A percentile compares a stretch with the other conserved stretches of the same genome.
Conservation (phyloP, 2,797 vertebrate species). For the Oryzias sinensis region DNA sequence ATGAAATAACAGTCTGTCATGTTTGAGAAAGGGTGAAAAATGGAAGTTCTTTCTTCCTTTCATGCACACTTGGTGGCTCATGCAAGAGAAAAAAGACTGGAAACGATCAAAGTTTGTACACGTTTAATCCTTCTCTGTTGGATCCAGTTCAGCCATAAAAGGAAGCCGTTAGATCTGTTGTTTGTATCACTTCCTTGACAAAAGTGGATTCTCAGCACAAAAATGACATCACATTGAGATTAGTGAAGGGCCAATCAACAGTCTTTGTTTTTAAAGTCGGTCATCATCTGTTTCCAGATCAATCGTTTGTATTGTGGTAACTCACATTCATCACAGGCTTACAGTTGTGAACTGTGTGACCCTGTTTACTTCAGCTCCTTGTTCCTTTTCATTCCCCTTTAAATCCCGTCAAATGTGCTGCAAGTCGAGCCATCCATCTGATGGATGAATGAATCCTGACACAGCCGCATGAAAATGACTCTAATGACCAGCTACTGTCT, state of each 20-base stretch:
- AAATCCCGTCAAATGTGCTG: slow-evolving; percentile 35
- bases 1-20: slow-evolving; percentile 12
- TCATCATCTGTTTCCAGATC: too few relatives aligned
- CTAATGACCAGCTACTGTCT: background rate
- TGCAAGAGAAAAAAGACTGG: background rate
- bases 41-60: background rate
- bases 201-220: too few relatives aligned
- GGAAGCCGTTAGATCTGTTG: too few relatives aligned
- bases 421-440: slow-evolving; percentile 13
- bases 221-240: too few relatives aligned
- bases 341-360: slow-evolving; percentile 18
- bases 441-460: slow-evolving; percentile 48
- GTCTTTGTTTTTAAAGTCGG: too few relatives aligned
- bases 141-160: too few relatives aligned
- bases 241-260: too few relatives aligned
- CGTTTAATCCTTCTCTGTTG: too few relatives aligned
- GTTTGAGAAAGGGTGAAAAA: slow-evolving; percentile 6
- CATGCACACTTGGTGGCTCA: background rate
- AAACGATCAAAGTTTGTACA: background rate
- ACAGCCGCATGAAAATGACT: slow-evolving; percentile 31
- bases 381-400: slow-evolving; percentile 39
- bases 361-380: slow-evolving; percentile 26
- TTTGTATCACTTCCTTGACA: too few relatives aligned
- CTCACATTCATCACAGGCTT: too few relatives aligned
- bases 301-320: too few relatives aligned